These are phyloP conservation scores for Pachyuromys duprasi DNA, from an alignment of 2,797 vertebrate species.

Conservation along the genomic window DNA sequence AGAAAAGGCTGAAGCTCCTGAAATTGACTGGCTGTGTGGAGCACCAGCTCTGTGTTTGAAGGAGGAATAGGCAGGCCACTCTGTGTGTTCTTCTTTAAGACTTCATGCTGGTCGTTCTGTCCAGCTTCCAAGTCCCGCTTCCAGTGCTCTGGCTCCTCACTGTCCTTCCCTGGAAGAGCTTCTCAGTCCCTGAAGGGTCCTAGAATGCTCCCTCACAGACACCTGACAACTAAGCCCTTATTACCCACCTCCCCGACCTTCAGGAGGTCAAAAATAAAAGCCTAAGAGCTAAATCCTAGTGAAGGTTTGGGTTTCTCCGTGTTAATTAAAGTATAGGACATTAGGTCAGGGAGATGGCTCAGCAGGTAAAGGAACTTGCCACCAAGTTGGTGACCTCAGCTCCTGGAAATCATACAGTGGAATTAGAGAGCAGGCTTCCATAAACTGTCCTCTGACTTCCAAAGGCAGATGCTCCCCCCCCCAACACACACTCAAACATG, in stretches of 20 bases:
- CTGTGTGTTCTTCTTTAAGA: neutral
- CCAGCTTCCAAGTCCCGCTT: neutral
- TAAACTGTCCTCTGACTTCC: neutral
- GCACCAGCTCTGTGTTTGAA: neutral
- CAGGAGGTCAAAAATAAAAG: neutral
- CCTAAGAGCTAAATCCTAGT: neutral
- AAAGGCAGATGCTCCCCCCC: neutral
- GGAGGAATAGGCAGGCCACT: neutral
- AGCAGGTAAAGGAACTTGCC: neutral
- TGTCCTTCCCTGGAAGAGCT: neutral
- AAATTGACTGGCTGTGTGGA: neutral
- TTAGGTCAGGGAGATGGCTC: neutral
- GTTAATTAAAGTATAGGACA: neutral
- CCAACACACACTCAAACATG: neutral
- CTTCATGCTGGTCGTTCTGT: rapidly evolving
- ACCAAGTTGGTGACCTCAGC: neutral
- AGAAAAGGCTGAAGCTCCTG: neutral
- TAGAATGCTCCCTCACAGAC: neutral
- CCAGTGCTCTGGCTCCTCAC: neutral
- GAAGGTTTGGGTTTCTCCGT: neutral
- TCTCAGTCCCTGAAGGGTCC: neutral
- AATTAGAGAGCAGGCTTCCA: neutral
- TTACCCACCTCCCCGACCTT: neutral
- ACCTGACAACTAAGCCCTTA: neutral
- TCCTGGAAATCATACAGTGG: no score